These are phyloP conservation scores for Andricus curvator DNA, from an alignment of 2,888 invertebrate genomes.

Conservation along the genomic window DNA sequence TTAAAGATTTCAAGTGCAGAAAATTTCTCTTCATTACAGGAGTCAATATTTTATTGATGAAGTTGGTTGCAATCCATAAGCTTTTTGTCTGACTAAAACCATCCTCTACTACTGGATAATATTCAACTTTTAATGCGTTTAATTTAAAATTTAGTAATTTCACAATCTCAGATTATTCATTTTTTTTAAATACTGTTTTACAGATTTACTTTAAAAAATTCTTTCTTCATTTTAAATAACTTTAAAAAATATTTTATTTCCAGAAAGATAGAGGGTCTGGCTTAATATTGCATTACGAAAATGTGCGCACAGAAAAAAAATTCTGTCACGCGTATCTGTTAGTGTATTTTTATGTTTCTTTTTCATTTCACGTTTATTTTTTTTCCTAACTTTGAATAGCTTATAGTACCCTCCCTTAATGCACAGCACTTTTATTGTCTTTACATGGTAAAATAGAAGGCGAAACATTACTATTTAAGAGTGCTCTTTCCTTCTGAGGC, in stretches of 20 bases:
- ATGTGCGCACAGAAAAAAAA: not conserved
- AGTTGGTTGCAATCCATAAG: too few relatives aligned
- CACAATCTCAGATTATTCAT: too few relatives aligned
- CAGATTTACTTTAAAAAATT: too few relatives aligned
- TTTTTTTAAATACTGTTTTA: too few relatives aligned
- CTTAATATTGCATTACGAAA: not conserved
- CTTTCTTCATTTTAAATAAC: not conserved
- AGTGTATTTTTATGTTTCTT: not conserved
- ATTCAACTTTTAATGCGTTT: too few relatives aligned
- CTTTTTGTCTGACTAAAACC: too few relatives aligned
- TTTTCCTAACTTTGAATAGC: not conserved
- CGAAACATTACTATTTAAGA: not conserved
- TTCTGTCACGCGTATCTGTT: not conserved
- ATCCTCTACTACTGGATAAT: too few relatives aligned
- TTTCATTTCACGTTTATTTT: not conserved
- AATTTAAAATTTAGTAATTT: too few relatives aligned
- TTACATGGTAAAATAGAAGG: not conserved
- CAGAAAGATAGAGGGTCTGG: not conserved
- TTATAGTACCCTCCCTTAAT: not conserved
- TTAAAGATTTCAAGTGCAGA: too few relatives aligned
- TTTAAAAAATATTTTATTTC: too few relatives aligned
- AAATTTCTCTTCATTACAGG: too few relatives aligned
- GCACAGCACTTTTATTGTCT: not conserved
- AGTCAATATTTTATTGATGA: too few relatives aligned
- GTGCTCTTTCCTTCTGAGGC: not conserved